Evolutionary conservation across 2,113 vertebrate genomes (phyloP).

Genomic region (Strix aluco): DNA sequence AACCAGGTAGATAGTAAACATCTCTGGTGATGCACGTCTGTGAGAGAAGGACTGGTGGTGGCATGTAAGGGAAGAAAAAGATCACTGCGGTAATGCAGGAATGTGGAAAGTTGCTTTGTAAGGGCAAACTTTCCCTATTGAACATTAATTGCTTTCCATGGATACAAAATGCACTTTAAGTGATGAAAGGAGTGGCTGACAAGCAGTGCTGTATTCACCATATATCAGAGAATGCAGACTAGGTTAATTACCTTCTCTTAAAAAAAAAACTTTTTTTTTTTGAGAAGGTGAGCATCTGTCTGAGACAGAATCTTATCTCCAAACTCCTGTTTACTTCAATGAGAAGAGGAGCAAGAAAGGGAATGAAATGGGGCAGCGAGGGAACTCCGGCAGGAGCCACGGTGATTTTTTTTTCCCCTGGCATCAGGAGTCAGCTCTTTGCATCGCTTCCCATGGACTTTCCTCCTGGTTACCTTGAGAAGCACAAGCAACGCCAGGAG

Average conservation of each 20-base stretch:
- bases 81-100: accelerated
- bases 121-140: background rate
- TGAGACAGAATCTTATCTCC: slow-evolving; percentile 7
- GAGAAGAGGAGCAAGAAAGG: background rate
- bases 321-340: background rate
- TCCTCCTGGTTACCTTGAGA: background rate
- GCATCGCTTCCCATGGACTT: background rate
- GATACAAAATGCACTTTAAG: background rate
- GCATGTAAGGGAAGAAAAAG: background rate
- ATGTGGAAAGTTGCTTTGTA: background rate
- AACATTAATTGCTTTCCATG: background rate
- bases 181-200: background rate
- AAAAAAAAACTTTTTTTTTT: background rate
- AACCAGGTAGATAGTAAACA: background rate
- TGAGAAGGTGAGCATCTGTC: background rate
- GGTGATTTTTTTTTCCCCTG: background rate
- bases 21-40: background rate
- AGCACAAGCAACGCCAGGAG: background rate
- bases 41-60: background rate
- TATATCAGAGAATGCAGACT: background rate
- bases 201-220: background rate
- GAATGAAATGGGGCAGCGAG: background rate
- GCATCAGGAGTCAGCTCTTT: background rate
- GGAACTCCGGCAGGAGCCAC: background rate
- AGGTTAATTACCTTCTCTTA: background rate